Percentiles rank a stretch among this genome's conserved stretches.
These are phyloP conservation scores for Yponomeuta sedellus DNA, from an alignment of 2,888 invertebrate genomes.

Conservation along the genomic window DNA sequence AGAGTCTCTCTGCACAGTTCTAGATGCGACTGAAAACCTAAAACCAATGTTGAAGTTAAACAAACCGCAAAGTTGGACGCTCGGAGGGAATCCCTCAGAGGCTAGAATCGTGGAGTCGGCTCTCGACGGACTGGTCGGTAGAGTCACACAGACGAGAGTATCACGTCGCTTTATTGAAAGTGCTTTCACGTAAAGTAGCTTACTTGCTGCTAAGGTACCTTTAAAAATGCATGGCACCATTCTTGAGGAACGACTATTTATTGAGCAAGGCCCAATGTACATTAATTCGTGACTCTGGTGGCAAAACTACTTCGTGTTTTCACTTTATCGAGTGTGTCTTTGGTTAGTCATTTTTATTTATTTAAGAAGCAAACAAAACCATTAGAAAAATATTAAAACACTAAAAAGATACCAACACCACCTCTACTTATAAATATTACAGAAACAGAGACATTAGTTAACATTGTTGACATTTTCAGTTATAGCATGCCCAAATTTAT, in stretches of 20 bases:
- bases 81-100: constrained; percentile 10
- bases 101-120: constrained; percentile 8
- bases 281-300: neutral
- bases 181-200: constrained; percentile 1
- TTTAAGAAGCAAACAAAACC: too few species aligned
- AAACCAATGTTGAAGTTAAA: constrained; percentile 42
- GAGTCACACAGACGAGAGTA: neutral
- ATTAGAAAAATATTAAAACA: too few species aligned
- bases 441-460: too few species aligned
- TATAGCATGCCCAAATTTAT: too few species aligned
- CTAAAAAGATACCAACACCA: too few species aligned
- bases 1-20: constrained; percentile 14
- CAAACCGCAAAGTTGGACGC: constrained; percentile 31
- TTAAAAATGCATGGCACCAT: neutral
- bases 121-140: neutral
- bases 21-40: constrained; percentile 30
- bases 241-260: neutral
- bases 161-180: constrained; percentile 2
- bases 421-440: too few species aligned
- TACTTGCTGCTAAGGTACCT: neutral
- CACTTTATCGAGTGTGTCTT: too few species aligned
- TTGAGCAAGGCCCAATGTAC: neutral
- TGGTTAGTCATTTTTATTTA: too few species aligned
- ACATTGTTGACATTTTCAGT: too few species aligned
- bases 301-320: neutral